These are phyloP conservation scores for Heteromurus nitidus DNA, from an alignment of 2,888 invertebrate genomes.

Conservation along the genomic window DNA sequence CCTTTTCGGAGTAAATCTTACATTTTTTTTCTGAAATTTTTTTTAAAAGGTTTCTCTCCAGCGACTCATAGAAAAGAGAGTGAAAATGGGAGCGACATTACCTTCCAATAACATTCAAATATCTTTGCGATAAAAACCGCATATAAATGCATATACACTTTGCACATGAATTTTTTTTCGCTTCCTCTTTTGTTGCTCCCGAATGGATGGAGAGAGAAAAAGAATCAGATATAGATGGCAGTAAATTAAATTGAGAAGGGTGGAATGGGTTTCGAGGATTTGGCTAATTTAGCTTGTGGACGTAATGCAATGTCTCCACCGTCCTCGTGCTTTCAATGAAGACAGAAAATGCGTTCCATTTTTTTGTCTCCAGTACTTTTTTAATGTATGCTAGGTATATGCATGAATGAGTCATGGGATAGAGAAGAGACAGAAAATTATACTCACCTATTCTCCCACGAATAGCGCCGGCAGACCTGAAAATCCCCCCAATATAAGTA, in stretches of 20 bases:
- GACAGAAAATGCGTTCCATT: too few species aligned
- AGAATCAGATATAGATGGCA: slow-evolving; percentile 22
- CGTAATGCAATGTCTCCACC: too few species aligned
- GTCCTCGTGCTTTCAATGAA: slow-evolving; percentile 13
- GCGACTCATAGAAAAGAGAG: too few species aligned
- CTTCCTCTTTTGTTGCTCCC: neutral
- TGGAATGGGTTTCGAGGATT: slow-evolving; percentile 59
- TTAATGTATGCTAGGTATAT: neutral
- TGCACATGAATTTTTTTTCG: slow-evolving; percentile 8
- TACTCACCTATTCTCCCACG: too few species aligned
- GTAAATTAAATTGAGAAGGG: slow-evolving; percentile 56
- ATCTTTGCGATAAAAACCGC: neutral
- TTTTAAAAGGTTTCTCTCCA: slow-evolving; percentile 16
- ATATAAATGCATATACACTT: neutral
- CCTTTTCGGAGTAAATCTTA: neutral
- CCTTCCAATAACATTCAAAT: slow-evolving; percentile 40
- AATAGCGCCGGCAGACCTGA: too few species aligned
- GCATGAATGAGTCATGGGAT: neutral
- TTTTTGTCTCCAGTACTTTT: slow-evolving; percentile 14
- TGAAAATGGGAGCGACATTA: slow-evolving; percentile 27
- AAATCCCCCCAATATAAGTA: too few species aligned
- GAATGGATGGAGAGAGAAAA: too few species aligned
- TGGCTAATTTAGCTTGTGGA: slow-evolving; percentile 51
- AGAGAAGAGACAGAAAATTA: too few species aligned
- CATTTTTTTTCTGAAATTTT: slow-evolving; percentile 1